Base-by-base conservation (phyloP, 30 jellyfish, hydroid and myxozoan species). In the Hydractinia echinata region DNA sequence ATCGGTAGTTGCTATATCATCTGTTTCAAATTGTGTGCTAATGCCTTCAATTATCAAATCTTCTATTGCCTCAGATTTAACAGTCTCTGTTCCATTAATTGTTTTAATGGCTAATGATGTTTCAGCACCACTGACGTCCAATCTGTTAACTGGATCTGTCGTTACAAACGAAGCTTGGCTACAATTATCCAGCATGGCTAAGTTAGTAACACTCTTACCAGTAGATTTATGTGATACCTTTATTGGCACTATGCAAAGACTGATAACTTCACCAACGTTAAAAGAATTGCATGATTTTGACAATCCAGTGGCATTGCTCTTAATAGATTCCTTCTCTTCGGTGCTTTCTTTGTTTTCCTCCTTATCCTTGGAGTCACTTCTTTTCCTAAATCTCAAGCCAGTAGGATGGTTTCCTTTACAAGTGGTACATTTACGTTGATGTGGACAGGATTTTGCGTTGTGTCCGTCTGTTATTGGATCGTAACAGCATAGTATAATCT, bases 81-180 rank as follows among this genome's bases (percentile, higher is more conserved):
- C 66, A 20, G 39, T 30, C 15, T 71, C 61, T 30, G 61, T 14
- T 30, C 54, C 73, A 48, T 54, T 79, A 64, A 64, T 10, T 6
- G 87, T 79, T 64, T 66, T 79, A 8, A 79, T 67, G 21, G 52
- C 21, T 44, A 79, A 39, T 13, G 54, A 11, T 10, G 83, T 10
- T 16, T 54, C 56, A 39, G 81, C 51, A 7, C 69, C 66, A 15
- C 49, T 70, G 4, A 54, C 49, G 15, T 76, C 73, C 8, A 79
- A 48, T 18, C 21, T 66, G 4, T 48, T 18, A 4, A 79, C n/a
- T 30, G 60, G 49, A 70, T 79, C 81, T 44, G 62, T 67, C 44
- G 82, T 61, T 67, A 79, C 81, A 67, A 79, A 79, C 64, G 69
- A 13, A 61, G 71, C 87, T 67, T 79, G 87, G 87, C 87, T 61